These are phyloP conservation scores for Gorsachius magnificus DNA, from an alignment of 2,797 vertebrate genomes.

Conservation along the genomic window DNA sequence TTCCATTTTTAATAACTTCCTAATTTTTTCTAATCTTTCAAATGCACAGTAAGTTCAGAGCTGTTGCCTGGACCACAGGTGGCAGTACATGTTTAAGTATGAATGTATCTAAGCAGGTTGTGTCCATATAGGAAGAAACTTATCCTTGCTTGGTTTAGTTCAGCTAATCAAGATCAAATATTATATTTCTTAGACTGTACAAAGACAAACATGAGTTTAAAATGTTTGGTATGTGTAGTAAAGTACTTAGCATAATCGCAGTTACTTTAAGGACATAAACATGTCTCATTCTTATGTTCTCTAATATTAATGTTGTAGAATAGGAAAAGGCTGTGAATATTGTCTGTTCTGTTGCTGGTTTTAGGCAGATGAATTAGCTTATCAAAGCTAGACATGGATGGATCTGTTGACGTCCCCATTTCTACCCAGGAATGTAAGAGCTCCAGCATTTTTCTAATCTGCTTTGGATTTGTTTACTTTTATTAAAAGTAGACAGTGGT, in stretches of 20 bases:
- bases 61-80: conserved; percentile 29
- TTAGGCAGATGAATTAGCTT: background rate
- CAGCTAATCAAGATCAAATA: background rate
- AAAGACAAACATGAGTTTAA: background rate
- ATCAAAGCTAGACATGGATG: background rate
- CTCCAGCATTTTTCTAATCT: background rate
- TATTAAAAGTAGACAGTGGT: background rate
- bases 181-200: background rate
- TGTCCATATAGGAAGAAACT: background rate
- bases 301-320: background rate
- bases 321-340: background rate
- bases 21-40: background rate
- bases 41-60: background rate
- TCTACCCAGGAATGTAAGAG: background rate
- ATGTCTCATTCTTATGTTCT: too few relatives aligned
- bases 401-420: background rate
- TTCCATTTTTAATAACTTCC: background rate
- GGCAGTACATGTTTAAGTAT: conserved; percentile 32
- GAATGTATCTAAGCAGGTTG: background rate
- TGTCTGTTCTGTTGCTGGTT: background rate
- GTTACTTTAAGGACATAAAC: too few relatives aligned
- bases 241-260: background rate
- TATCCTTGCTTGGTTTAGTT: background rate
- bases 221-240: background rate
- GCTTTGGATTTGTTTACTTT: background rate